Evolutionary conservation across 2,113 vertebrate genomes (phyloP).

Genomic region (human): DNA sequence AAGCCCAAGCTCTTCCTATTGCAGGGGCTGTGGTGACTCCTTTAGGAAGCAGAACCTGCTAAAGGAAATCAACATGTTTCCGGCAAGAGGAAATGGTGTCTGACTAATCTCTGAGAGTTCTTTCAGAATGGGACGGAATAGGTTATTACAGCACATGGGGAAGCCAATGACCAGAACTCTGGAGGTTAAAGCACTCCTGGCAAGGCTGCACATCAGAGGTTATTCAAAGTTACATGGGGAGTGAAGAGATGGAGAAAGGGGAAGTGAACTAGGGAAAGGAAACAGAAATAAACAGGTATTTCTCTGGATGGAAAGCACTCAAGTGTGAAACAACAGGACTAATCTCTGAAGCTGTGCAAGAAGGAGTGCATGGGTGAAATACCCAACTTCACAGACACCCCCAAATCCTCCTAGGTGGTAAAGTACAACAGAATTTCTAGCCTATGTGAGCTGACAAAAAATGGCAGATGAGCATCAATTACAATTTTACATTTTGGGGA

Average conservation of each 20-base stretch:
- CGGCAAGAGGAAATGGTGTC: background rate
- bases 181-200: background rate
- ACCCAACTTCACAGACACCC: background rate
- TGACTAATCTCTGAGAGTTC: background rate
- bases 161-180: background rate
- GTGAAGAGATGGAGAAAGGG: background rate
- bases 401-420: background rate
- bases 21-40: background rate
- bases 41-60: slow-evolving; percentile 6
- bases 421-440: background rate
- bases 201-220: background rate
- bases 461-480: background rate
- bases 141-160: background rate
- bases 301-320: background rate
- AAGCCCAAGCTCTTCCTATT: background rate
- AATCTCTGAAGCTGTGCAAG: background rate
- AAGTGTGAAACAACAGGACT: background rate
- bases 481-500: background rate
- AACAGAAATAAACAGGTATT: background rate
- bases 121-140: background rate
- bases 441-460: background rate
- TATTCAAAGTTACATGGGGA: background rate
- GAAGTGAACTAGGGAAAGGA: background rate
- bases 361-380: background rate
- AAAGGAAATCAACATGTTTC: background rate